phyloP scores from a whole-genome alignment of 2,888 invertebrate species.

The Rhaphigaster nebulosa region DNA sequence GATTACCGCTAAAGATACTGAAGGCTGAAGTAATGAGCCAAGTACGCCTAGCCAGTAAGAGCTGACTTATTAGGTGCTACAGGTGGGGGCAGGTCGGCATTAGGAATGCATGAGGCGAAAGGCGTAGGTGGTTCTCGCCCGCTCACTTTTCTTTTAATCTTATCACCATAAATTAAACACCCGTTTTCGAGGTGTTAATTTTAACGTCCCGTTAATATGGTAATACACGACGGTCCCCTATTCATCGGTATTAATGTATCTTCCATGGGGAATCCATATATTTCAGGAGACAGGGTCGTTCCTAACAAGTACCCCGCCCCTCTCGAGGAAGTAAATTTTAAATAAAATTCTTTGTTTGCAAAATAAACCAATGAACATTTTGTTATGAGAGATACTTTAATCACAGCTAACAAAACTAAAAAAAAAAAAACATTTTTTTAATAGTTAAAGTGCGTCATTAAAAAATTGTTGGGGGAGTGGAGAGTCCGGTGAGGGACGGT shows the following conservation, averaged over 20 bases:
- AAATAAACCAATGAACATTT: background rate
- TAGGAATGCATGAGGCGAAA: constrained; percentile 52
- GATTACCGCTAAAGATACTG: constrained; percentile 47
- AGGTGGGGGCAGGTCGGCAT: constrained; percentile 50
- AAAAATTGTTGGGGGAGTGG: too few species aligned
- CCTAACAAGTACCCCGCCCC: constrained; percentile 7
- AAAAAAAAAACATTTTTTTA: too few species aligned
- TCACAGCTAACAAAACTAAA: background rate
- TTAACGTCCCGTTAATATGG: constrained; percentile 58
- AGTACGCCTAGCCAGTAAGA: constrained; percentile 42
- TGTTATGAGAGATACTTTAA: too few species aligned
- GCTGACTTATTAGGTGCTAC: constrained; percentile 57
- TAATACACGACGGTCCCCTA: constrained; percentile 53
- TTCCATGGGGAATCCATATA: constrained; percentile 34
- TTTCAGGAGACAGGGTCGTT: constrained; percentile 18
- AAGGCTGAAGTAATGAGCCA: constrained; percentile 36
- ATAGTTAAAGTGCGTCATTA: too few species aligned
- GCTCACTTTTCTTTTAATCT: constrained; percentile 57
- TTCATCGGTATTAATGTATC: constrained; percentile 45
- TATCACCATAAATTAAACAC: constrained; percentile 58
- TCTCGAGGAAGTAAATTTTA: background rate
- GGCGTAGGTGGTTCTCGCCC: constrained; percentile 51
- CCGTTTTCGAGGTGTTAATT: constrained; percentile 56
- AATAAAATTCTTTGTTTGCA: background rate
- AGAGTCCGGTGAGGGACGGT: too few species aligned